Conservation (phyloP, 2,113 vertebrate species). For the Cinclus mexicanus region DNA sequence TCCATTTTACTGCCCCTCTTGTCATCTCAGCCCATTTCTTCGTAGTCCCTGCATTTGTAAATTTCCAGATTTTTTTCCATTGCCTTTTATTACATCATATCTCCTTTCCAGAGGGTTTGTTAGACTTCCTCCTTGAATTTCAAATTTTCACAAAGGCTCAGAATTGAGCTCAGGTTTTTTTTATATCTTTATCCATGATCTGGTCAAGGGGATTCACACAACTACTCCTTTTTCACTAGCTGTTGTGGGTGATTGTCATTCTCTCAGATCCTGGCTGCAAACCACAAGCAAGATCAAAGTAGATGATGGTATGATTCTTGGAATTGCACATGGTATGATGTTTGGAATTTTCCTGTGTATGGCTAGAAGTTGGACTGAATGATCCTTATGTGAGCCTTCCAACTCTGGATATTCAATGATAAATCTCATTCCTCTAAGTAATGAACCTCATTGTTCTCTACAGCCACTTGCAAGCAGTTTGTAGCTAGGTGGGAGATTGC, state of each 20-base stretch:
- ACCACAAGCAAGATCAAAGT: not conserved
- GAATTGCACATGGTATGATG: not conserved
- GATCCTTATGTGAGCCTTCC: not conserved
- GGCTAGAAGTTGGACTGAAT: not conserved
- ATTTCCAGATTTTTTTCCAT: too few relatives aligned
- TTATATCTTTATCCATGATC: not conserved
- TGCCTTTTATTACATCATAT: too few relatives aligned
- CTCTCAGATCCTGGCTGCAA: not conserved
- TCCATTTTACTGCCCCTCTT: too few relatives aligned
- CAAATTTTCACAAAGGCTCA: not conserved
- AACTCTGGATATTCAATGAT: not conserved
- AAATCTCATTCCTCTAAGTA: not conserved
- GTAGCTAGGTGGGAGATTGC: not conserved
- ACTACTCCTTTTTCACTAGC: not conserved
- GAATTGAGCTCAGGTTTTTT: not conserved
- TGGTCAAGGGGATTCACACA: fast-evolving
- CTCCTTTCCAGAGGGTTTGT: too few relatives aligned
- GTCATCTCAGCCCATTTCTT: too few relatives aligned
- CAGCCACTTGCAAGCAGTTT: not conserved
- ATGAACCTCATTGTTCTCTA: not conserved
- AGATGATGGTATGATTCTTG: not conserved
- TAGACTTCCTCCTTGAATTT: too few relatives aligned
- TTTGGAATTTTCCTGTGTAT: not conserved
- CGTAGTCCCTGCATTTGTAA: too few relatives aligned
- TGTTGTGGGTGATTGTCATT: too few relatives aligned